A percentile compares a stretch with the other conserved stretches of the same genome.
phyloP scores from a whole-genome alignment of 2,888 invertebrate species.

The Orchesellides sinensis region DNA sequence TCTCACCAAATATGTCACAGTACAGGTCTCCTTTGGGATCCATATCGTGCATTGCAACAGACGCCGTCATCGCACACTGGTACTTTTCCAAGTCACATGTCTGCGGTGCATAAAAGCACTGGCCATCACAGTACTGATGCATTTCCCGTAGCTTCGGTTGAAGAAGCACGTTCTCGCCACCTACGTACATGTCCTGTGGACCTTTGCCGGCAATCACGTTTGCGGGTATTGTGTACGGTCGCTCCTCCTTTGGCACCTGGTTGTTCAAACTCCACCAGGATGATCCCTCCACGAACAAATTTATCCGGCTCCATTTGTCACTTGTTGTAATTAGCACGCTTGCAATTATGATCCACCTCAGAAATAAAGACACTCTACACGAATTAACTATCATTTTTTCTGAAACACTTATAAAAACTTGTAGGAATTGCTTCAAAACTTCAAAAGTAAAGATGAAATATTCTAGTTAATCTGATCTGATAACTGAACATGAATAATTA shows the following conservation, averaged over 20 bases:
- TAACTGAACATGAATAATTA: too few species aligned
- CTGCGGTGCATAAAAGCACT: conserved; percentile 32
- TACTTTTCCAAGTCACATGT: background rate
- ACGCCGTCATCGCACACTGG: conserved; percentile 15
- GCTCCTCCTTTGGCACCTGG: conserved; percentile 20
- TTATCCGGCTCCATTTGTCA: too few species aligned
- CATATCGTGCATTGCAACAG: conserved; percentile 15
- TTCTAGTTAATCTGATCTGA: too few species aligned
- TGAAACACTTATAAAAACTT: background rate
- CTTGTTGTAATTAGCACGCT: background rate
- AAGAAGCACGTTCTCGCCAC: background rate
- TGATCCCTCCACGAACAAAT: background rate
- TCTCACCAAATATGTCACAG: conserved; percentile 38
- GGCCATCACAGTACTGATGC: conserved; percentile 43
- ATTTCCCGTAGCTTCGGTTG: conserved; percentile 27
- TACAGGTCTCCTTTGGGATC: conserved; percentile 27
- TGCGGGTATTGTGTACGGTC: conserved; percentile 22
- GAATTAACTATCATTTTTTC: background rate
- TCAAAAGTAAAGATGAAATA: background rate
- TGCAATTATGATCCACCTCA: background rate
- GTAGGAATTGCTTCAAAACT: background rate
- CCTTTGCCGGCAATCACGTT: background rate
- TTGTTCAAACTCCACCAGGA: background rate
- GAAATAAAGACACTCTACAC: too few species aligned
- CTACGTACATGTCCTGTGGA: background rate